These are phyloP conservation scores for Atherinomorus stipes DNA, from an alignment of 2,113 vertebrate species.

Conservation along the genomic window DNA sequence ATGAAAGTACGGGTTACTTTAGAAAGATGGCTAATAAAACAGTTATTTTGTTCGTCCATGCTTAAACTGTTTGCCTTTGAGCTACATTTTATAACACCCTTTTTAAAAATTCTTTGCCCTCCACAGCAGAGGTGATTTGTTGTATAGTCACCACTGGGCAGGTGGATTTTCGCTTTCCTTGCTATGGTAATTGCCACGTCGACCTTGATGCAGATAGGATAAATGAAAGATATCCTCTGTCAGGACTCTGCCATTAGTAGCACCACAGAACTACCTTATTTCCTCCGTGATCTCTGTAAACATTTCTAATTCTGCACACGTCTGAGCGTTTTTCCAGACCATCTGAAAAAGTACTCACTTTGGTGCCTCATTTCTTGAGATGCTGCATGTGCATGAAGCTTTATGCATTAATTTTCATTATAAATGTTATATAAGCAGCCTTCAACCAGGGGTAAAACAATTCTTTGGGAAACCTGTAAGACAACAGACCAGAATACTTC, in stretches of 20 bases:
- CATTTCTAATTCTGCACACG: conserved; percentile 63
- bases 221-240: conserved; percentile 77
- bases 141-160: conserved; percentile 62
- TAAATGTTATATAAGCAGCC: conserved; percentile 33
- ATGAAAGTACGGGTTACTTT: conserved; percentile 45
- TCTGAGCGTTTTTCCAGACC: conserved; percentile 28
- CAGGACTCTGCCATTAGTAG: conserved; percentile 69
- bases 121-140: conserved; percentile 75
- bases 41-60: conserved; percentile 47
- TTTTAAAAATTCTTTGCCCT: conserved; percentile 66
- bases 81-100: conserved; percentile 65
- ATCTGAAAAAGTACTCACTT: conserved; percentile 28
- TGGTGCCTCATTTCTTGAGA: conserved; percentile 31
- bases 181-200: conserved; percentile 66
- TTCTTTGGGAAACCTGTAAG: conserved; percentile 18
- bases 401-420: conserved; percentile 38
- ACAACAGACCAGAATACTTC: conserved; percentile 24
- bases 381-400: conserved; percentile 24
- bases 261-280: conserved; percentile 70
- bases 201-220: conserved; percentile 79
- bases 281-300: conserved; percentile 69
- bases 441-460: conserved; percentile 44
- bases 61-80: conserved; percentile 68
- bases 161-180: conserved; percentile 56
- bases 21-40: conserved; percentile 65